Evolutionary conservation across 2,888 invertebrate species (phyloP).

Genomic region (Corythucha ciliata): DNA sequence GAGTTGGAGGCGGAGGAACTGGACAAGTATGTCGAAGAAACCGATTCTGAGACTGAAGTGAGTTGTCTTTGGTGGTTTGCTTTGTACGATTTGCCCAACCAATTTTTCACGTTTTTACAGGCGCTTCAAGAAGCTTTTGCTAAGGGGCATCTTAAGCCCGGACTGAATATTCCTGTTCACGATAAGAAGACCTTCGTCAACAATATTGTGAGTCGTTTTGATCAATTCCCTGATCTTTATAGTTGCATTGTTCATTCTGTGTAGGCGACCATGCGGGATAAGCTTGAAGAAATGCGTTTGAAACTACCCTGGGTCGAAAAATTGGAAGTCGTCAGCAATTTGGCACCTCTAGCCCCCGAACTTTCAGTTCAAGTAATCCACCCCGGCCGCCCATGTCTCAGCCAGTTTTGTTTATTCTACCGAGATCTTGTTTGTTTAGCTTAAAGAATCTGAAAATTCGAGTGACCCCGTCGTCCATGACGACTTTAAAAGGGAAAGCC

Average conservation of each 20-base stretch:
- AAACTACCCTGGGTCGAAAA: slow-evolving; percentile 78
- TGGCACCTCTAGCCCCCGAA: slow-evolving; percentile 78
- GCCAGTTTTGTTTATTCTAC: neutral
- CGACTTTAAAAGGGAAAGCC: slow-evolving; percentile 85
- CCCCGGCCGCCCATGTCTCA: too few species aligned
- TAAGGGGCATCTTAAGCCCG: slow-evolving; percentile 74
- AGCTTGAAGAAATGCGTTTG: slow-evolving; percentile 59
- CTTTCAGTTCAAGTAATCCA: slow-evolving; percentile 51
- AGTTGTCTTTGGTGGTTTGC: slow-evolving; percentile 25
- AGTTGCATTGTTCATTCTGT: too few species aligned
- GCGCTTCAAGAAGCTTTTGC: slow-evolving; percentile 81
- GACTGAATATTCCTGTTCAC: slow-evolving; percentile 62
- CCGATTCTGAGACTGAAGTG: slow-evolving; percentile 53
- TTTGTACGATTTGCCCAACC: neutral
- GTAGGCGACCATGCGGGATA: slow-evolving; percentile 55
- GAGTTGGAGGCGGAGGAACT: slow-evolving; percentile 26
- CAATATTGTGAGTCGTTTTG: slow-evolving; percentile 55
- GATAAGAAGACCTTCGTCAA: slow-evolving; percentile 55
- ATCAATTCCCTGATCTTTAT: too few species aligned
- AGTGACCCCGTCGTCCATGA: slow-evolving; percentile 48
- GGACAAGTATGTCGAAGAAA: slow-evolving; percentile 40
- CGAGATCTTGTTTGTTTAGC: slow-evolving; percentile 33
- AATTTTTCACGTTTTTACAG: slow-evolving; percentile 3
- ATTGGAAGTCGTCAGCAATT: slow-evolving; percentile 64
- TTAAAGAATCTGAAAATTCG: slow-evolving; percentile 38